Evolutionary conservation across 2,797 vertebrate genomes (phyloP).

Genomic region (Notamacropus eugenii): DNA sequence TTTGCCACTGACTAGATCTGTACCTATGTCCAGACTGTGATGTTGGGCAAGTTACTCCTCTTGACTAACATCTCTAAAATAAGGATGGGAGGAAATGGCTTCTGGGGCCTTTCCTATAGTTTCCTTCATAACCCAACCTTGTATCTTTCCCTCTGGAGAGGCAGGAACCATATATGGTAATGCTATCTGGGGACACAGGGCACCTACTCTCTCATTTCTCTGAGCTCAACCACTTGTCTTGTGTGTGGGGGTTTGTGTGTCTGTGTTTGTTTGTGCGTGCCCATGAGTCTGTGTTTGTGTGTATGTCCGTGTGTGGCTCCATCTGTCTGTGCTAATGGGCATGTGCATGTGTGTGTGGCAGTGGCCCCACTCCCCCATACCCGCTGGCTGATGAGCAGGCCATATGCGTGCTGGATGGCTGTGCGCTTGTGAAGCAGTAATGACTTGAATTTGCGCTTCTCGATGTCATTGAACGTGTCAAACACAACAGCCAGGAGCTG

Average conservation of each 20-base stretch:
- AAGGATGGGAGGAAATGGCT: not conserved
- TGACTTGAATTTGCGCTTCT: slow-evolving; percentile 98
- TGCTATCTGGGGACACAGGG: not conserved
- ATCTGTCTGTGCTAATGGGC: no score
- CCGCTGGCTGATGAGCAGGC: slow-evolving; percentile 92
- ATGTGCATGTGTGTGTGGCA: not conserved
- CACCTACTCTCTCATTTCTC: not conserved
- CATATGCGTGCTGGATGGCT: slow-evolving; percentile 94
- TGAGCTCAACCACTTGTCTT: not conserved
- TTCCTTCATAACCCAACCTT: not conserved
- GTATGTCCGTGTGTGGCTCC: not conserved
- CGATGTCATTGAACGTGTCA: slow-evolving; percentile 97
- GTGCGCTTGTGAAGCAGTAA: slow-evolving; percentile 96
- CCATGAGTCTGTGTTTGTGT: not conserved
- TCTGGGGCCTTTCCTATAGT: not conserved
- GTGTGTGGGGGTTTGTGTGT: no score
- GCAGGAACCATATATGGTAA: not conserved
- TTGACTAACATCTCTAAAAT: not conserved
- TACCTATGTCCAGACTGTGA: not conserved
- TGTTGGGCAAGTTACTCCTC: not conserved
- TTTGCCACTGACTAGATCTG: not conserved
- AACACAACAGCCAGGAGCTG: slow-evolving; percentile 98
- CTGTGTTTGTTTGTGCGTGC: not conserved
- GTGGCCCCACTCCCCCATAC: slow-evolving; percentile 79
- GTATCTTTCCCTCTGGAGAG: not conserved